Evolutionary conservation across 1,140 invertebrate genomes (phyloP).

Genomic region (Metopolophium dirhodum): DNA sequence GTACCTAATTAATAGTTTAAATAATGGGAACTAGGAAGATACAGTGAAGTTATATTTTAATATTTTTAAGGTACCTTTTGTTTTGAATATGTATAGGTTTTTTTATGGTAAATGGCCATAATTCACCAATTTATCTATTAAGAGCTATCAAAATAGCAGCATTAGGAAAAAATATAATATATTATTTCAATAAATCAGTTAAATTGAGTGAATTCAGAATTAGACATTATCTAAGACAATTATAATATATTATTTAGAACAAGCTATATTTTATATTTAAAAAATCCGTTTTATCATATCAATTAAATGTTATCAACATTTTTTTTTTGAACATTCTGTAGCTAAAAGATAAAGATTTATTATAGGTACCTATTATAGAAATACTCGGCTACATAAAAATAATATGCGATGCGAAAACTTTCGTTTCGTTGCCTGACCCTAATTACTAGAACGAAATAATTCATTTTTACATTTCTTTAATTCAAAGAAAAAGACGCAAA

Average conservation of each 20-base stretch:
- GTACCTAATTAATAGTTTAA: too few relatives aligned
- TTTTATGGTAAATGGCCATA: too few relatives aligned
- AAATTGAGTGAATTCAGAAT: background rate
- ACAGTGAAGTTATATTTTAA: too few relatives aligned
- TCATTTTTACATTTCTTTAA: background rate
- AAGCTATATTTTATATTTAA: background rate
- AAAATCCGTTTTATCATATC: slow-evolving; percentile 11
- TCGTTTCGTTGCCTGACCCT: background rate
- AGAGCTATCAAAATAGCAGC: too few relatives aligned
- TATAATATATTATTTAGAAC: background rate
- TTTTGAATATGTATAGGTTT: too few relatives aligned
- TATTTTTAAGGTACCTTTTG: background rate
- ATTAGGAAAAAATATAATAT: too few relatives aligned
- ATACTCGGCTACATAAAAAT: background rate
- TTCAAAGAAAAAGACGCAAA: background rate
- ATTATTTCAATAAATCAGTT: too few relatives aligned
- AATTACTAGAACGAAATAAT: background rate
- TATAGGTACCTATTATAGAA: background rate
- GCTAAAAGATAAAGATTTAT: background rate
- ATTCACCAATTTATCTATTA: too few relatives aligned
- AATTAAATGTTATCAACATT: background rate
- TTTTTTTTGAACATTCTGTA: background rate
- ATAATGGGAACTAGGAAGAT: too few relatives aligned
- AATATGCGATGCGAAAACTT: background rate
- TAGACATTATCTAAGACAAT: background rate